Evolutionary conservation across 2,113 vertebrate species (phyloP).

Genomic region (Sciurus niger): DNA sequence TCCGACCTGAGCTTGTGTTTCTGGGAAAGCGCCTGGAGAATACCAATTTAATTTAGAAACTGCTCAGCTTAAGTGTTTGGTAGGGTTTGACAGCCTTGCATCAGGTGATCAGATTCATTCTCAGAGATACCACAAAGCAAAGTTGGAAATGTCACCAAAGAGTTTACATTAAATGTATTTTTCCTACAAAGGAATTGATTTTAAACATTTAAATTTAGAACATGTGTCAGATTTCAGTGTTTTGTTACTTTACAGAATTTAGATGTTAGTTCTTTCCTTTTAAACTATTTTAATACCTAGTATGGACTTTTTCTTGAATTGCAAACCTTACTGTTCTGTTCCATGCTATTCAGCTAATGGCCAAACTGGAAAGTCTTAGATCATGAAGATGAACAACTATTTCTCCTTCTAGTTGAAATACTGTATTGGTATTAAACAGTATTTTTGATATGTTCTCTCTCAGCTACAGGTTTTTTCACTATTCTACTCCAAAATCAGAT

Average conservation of each 20-base stretch:
- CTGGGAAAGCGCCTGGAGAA: constrained; percentile 76
- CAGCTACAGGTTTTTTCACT: neutral
- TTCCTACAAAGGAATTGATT: constrained; percentile 67
- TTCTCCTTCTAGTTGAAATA: constrained; percentile 59
- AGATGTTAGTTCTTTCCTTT: constrained; percentile 69
- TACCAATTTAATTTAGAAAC: constrained; percentile 83
- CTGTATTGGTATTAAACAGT: neutral
- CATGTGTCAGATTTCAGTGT: constrained; percentile 73
- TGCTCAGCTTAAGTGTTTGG: constrained; percentile 70
- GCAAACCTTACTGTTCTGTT: neutral
- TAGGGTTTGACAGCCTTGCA: constrained; percentile 69
- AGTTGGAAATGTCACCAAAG: constrained; percentile 66
- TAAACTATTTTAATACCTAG: constrained; percentile 59
- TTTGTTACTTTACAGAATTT: constrained; percentile 70
- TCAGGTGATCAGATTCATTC: constrained; percentile 49
- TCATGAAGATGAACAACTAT: constrained; percentile 50
- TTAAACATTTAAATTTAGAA: constrained; percentile 77
- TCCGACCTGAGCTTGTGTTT: constrained; percentile 69
- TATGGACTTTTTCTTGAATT: constrained; percentile 48
- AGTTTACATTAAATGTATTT: constrained; percentile 58
- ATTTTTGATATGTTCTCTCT: constrained; percentile 7
- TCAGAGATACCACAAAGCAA: constrained; percentile 71
- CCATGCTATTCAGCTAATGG: constrained; percentile 37
- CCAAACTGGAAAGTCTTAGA: constrained; percentile 56
- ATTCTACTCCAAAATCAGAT: neutral